These are phyloP conservation scores for Drosophila formosana DNA, from an alignment of 2,888 invertebrate genomes.

Conservation along the genomic window DNA sequence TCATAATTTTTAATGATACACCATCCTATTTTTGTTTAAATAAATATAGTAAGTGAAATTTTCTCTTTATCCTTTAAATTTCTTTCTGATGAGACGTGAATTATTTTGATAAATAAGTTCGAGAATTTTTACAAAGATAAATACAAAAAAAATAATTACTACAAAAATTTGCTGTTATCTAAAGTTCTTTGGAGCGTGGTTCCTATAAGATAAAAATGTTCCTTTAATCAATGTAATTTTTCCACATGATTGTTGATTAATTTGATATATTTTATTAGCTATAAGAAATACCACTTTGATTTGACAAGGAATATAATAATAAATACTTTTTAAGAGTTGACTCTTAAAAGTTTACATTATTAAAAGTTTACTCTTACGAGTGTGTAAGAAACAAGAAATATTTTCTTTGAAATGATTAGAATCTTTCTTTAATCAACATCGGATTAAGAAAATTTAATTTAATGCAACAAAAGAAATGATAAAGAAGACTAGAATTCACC, in stretches of 20 bases:
- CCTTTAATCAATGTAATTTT: neutral
- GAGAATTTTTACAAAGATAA: no score
- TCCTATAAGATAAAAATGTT: no score
- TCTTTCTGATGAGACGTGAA: no score
- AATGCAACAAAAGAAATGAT: conserved; percentile 10
- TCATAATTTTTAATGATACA: no score
- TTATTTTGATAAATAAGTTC: no score
- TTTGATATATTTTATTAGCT: neutral
- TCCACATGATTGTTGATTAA: neutral
- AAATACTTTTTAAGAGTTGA: no score
- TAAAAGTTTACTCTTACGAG: neutral
- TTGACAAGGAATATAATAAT: conserved; percentile 1
- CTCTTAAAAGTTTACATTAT: neutral
- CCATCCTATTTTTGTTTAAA: no score
- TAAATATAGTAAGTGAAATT: no score
- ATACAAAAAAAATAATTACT: no score
- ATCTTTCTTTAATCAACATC: neutral
- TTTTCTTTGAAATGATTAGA: neutral
- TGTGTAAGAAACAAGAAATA: neutral
- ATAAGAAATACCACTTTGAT: neutral
- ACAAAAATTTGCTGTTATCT: no score
- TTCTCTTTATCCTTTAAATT: no score
- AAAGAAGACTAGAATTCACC: conserved; percentile 14
- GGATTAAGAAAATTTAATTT: conserved; percentile 12
- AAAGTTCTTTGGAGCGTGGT: no score